Base-by-base conservation (phyloP, 2,888 invertebrate species). In the Xylota segnis region DNA sequence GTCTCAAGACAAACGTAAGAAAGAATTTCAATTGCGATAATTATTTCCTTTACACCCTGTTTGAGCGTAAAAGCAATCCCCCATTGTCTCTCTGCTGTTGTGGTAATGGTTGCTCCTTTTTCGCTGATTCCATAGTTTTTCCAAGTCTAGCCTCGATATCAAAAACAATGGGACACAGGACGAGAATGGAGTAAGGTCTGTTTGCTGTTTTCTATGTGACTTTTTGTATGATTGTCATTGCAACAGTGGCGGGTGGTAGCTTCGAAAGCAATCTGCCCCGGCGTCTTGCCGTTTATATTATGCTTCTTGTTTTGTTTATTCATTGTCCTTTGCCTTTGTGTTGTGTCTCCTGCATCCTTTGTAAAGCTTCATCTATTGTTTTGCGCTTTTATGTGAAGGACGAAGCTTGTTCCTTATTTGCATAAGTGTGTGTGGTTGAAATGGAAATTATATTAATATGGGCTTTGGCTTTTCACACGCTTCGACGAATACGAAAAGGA, bases 351-450 rank as follows among this genome's bases (percentile, higher is more conserved):
- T 58, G 14, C 56, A 27, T 63, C 37, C 65, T 66, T 75, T 76
- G 66, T 76, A 58, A 16, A 37, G 9, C 37, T 16, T 16, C n/a
- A 58, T 14, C 58, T 23, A 47, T 76, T 76, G 76, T 76, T 40
- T 66, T 77, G 76, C 76, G 68, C 76, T 77, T 76, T 77, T 77
- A 32, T 68, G 59, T 37, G 29, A 77, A 77, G 59, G 76, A 52
- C 68, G 37, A 76, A 66, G 58, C 66, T 47, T 40, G 58, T 40
- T 56, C 58, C 47, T 40, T 0, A 34, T 66, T 76, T 14, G 40
- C n/a, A 50, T 50, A 47, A 54, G 10, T 54, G 54, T 54, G 54
- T 40, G 47, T n/a, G 3, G 37, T 27, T 29, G 37, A 7, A 40
- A 37, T 23, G 14, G 7, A n/a, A 43, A 12, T 14, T 16, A 9